Conservation (phyloP, 2,797 vertebrate species). For the Premnoplex brunnescens region DNA sequence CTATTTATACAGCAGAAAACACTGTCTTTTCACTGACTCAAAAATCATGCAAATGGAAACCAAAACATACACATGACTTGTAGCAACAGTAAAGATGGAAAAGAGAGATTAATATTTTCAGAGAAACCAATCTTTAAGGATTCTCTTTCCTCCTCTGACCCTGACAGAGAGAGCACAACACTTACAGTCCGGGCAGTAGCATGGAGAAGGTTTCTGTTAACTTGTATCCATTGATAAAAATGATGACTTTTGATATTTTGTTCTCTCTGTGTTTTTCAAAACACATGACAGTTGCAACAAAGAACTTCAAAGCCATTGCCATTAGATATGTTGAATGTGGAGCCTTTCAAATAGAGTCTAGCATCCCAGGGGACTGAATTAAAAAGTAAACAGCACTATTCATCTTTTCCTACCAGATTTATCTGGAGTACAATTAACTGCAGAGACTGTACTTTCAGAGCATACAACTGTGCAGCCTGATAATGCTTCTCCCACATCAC, state of each 20-base stretch:
- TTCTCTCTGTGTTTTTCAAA: conserved; percentile 21
- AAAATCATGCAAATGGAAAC: background rate
- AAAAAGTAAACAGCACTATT: conserved; percentile 61
- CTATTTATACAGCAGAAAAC: background rate
- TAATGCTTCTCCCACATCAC: conserved; percentile 53
- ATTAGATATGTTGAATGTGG: conserved; percentile 50
- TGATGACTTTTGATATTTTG: conserved; percentile 6
- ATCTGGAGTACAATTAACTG: conserved; percentile 55
- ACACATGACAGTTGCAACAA: conserved; percentile 19
- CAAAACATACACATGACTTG: background rate
- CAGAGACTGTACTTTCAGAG: conserved; percentile 43
- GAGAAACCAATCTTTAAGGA: background rate
- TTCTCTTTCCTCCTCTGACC: background rate
- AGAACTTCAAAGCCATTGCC: conserved; percentile 51
- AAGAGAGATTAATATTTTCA: background rate
- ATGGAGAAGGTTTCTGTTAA: background rate
- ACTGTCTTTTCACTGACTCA: background rate
- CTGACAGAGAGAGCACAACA: background rate
- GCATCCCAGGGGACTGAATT: conserved; percentile 49
- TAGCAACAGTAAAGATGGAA: background rate
- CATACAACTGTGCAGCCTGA: conserved; percentile 49
- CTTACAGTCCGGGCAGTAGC: background rate
- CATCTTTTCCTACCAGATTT: conserved; percentile 56
- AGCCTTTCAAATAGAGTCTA: conserved; percentile 34
- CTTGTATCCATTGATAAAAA: conserved; percentile 6